phyloP scores from a whole-genome alignment of 2,797 vertebrate species.

The Danio tinwini region DNA sequence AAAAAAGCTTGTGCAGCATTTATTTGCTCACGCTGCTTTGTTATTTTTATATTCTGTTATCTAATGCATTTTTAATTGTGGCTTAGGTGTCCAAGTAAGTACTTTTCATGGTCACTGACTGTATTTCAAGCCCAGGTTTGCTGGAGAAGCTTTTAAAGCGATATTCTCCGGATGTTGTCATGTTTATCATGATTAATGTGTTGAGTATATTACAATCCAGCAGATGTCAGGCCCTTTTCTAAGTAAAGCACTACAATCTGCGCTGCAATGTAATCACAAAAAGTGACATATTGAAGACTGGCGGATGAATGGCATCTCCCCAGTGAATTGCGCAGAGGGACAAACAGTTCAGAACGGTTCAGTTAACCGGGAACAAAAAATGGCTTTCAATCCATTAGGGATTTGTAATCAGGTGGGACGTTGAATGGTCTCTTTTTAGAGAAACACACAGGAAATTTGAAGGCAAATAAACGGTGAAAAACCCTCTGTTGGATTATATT shows the following conservation, averaged over 20 bases:
- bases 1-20: neutral
- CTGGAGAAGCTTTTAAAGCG: constrained; percentile 10
- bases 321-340: constrained; percentile 58
- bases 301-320: constrained; percentile 56
- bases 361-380: constrained; percentile 62
- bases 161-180: neutral
- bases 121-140: neutral
- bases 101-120: neutral
- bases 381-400: constrained; percentile 61
- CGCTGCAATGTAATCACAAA: constrained; percentile 40
- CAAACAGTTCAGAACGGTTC: constrained; percentile 62
- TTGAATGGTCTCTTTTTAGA: constrained; percentile 43
- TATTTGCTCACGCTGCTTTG: neutral
- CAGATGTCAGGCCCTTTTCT: constrained; percentile 24
- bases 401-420: constrained; percentile 58
- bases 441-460: constrained; percentile 30
- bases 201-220: constrained; percentile 18
- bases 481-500: constrained; percentile 33
- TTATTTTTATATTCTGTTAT: neutral
- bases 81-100: constrained; percentile 10
- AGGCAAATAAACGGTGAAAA: constrained; percentile 21
- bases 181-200: constrained; percentile 26
- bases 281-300: constrained; percentile 40
- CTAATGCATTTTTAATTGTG: constrained; percentile 27
- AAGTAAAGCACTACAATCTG: constrained; percentile 32